Base-by-base conservation (phyloP, 2,113 vertebrate species). In the Synodontis membranacea region DNA sequence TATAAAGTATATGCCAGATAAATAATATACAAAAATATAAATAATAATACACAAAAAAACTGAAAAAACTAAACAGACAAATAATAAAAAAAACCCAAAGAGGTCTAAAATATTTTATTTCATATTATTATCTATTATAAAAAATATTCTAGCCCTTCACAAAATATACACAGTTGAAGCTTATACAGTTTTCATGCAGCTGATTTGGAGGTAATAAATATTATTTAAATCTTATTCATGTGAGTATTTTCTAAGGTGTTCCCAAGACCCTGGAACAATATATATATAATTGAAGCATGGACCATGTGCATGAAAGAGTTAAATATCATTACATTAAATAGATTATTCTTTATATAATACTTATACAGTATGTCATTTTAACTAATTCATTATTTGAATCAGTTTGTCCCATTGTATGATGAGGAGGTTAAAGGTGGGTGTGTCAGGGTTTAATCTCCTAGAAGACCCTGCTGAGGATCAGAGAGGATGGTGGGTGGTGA, bases 401-500 rank as follows among this genome's bases (percentile, higher is more conserved):
- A 82, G 39, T 79, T 21, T 84, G 52, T 83, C 85, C 82, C 80
- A 81, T 82, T 70, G 72, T 44, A 5, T 85, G 79, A n/a, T 62
- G 81, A 87, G 80, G 80, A 88, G 76, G 75, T 84, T 89, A 86
- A 89, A 86, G 81, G 76, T 62, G 52, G 88, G 82, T 37, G 76
- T 82, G 85, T 62, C 81, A 54, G 81, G 79, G 64, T 89, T 89
- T 89, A 91, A 90, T 89, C 90, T 87, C 87, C 74, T 86, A 92
- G 79, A 85, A 88, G 85, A 81, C 84, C 83, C 86, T 85, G 86
- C 91, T 90, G 83, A 56, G 74, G 28, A 66, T 81, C 83, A 87
- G 66, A 88, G 81, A 86, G 86, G 62, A 78, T 79, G 89, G 52
- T 82, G 62, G 64, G 81, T 82, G n/a, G 31, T 76, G 60, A 79